A percentile compares a stretch with the other conserved stretches of the same genome.
Conservation (phyloP, 2,888 invertebrate species). For the Caenorhabditis sulstoni region DNA sequence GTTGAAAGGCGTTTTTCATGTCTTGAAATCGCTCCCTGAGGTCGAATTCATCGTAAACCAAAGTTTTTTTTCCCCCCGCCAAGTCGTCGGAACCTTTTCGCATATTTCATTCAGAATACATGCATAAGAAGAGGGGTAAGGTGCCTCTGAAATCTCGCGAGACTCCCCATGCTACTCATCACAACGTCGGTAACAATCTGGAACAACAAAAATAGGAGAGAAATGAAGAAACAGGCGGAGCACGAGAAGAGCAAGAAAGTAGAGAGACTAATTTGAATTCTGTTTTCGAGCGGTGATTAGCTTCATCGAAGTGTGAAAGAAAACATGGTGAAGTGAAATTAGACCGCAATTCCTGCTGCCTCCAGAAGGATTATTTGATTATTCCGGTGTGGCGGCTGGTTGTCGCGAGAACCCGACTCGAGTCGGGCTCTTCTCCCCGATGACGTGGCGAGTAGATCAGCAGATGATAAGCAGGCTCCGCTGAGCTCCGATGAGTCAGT, state of each 20-base stretch:
- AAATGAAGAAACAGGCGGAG: conserved; percentile 3
- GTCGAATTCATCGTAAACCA: conserved; percentile 37
- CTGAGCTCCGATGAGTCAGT: conserved; percentile 20
- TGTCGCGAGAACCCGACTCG: no score
- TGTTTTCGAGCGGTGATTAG: conserved; percentile 31
- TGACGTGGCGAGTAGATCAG: conserved; percentile 12
- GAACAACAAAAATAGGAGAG: conserved; percentile 16
- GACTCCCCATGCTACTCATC: background rate
- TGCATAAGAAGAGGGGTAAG: no score
- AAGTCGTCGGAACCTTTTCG: conserved; percentile 23
- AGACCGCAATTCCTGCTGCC: conserved; percentile 41
- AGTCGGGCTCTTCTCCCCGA: conserved; percentile 2
- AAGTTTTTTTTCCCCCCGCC: conserved; percentile 17
- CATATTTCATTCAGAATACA: conserved; percentile 32
- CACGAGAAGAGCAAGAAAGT: background rate
- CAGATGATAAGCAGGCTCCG: conserved; percentile 1
- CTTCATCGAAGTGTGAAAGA: conserved; percentile 56
- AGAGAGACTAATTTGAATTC: background rate
- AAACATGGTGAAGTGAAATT: conserved; percentile 25
- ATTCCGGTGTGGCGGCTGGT: conserved; percentile 42
- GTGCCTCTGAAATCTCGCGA: no score
- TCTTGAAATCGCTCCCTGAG: conserved; percentile 45
- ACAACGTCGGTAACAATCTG: background rate
- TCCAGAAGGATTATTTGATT: conserved; percentile 38
- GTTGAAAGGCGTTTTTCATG: conserved; percentile 53